These are phyloP conservation scores for Lepeophtheirus nordmannii DNA, from an alignment of 2,888 invertebrate genomes.

Conservation along the genomic window DNA sequence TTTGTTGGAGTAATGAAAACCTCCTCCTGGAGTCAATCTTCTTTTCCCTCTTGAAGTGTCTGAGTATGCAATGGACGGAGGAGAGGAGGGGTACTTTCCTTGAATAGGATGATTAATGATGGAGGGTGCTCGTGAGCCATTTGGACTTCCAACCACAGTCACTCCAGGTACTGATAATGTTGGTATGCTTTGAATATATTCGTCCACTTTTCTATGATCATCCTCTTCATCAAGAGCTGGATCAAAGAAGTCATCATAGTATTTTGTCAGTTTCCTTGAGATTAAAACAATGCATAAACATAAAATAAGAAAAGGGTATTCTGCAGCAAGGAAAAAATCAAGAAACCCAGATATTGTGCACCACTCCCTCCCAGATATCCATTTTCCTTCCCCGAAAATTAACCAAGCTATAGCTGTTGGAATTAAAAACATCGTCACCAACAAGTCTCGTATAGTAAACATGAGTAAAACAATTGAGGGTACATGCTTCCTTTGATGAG, in stretches of 20 bases:
- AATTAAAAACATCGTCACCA: slow-evolving; percentile 6
- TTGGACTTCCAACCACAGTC: not conserved
- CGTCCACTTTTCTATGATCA: not conserved
- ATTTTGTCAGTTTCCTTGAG: slow-evolving; percentile 17
- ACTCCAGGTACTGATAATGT: not conserved
- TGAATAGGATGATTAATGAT: too few species aligned
- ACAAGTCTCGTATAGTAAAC: not conserved
- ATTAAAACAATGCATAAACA: slow-evolving; percentile 10
- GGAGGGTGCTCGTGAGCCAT: too few species aligned
- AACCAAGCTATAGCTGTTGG: slow-evolving; percentile 11
- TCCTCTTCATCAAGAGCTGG: slow-evolving; percentile 2
- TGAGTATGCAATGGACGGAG: too few species aligned
- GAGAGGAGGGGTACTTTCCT: too few species aligned
- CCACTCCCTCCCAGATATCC: not conserved
- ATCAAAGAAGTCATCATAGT: not conserved
- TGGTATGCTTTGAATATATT: not conserved
- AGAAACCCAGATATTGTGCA: slow-evolving; percentile 15
- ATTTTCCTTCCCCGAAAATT: slow-evolving; percentile 2
- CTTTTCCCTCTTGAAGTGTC: not conserved
- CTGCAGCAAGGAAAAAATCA: slow-evolving; percentile 7
- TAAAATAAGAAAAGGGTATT: slow-evolving; percentile 17
- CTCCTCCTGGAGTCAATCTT: not conserved
- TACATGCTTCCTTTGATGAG: not conserved
- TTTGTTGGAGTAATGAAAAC: not conserved
- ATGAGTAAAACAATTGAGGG: not conserved